phyloP scores from a whole-genome alignment of 2,797 vertebrate genomes.

The Microhierax caerulescens region DNA sequence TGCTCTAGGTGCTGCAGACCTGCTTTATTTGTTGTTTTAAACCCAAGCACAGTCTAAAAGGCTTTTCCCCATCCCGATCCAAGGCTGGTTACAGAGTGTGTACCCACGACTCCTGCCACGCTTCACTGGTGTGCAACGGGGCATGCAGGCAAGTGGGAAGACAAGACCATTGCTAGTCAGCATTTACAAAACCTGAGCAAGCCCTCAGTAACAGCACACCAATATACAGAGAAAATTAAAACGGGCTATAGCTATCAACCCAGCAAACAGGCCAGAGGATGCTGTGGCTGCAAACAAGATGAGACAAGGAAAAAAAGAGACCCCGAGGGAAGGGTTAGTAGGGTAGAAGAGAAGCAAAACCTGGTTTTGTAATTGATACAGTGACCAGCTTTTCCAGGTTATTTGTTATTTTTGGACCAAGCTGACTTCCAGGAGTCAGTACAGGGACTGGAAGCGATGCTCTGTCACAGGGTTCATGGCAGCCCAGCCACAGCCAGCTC shows the following conservation, averaged over 20 bases:
- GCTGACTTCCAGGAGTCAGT: not conserved
- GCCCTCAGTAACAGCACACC: not conserved
- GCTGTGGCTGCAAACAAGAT: not conserved
- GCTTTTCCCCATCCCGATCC: not conserved
- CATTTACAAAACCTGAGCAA: not conserved
- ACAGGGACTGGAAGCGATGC: not conserved
- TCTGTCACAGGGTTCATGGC: not conserved
- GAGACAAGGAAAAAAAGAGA: not conserved
- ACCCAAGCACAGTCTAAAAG: not conserved
- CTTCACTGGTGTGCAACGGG: not conserved
- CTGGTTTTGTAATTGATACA: not conserved
- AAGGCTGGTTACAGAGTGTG: not conserved
- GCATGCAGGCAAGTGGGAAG: not conserved
- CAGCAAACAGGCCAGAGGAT: not conserved
- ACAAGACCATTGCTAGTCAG: not conserved
- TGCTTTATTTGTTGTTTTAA: conserved; percentile 4
- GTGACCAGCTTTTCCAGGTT: conserved; percentile 21
- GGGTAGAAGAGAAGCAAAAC: not conserved
- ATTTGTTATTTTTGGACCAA: conserved; percentile 8
- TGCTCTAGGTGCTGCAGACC: not conserved
- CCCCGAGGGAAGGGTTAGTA: not conserved
- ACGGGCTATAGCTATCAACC: not conserved
- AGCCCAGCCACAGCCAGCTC: not conserved
- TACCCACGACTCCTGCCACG: rapidly evolving
- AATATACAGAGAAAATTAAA: not conserved